Evolutionary conservation across 2,888 invertebrate species (phyloP).

Genomic region (Coecobrya sp.): DNA sequence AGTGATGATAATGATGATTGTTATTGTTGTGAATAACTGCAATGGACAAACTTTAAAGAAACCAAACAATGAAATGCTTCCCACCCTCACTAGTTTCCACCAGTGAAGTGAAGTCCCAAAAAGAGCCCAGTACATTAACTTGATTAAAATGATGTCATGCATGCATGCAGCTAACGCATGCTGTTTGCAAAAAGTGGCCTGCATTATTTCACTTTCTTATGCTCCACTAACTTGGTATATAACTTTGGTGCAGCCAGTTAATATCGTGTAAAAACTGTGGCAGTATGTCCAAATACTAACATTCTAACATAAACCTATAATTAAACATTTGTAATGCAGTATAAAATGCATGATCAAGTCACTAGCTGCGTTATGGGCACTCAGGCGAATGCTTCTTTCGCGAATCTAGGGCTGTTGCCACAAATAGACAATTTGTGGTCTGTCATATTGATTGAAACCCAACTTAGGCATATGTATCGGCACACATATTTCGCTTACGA

Average conservation of each 20-base stretch:
- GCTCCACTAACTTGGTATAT: background rate
- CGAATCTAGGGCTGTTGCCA: too few species aligned
- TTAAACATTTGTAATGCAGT: background rate
- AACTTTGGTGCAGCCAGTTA: background rate
- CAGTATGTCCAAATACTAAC: background rate
- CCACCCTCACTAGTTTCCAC: background rate
- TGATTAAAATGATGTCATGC: constrained; percentile 10
- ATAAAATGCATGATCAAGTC: background rate
- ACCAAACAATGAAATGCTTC: background rate
- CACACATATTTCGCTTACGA: background rate
- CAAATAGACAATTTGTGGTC: too few species aligned
- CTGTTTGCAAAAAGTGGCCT: background rate
- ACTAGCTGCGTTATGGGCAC: too few species aligned
- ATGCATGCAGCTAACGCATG: background rate
- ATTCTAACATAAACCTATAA: background rate
- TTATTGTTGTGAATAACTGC: background rate
- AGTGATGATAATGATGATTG: background rate
- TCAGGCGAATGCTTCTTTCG: too few species aligned
- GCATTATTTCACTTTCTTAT: background rate
- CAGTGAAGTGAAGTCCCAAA: background rate
- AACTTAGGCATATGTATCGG: background rate
- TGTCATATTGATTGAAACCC: too few species aligned
- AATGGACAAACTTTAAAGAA: background rate
- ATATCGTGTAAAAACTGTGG: background rate
- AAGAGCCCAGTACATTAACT: background rate